Percentiles rank a stretch among this genome's conserved stretches.
Evolutionary conservation across 2,888 invertebrate genomes (phyloP).

Genomic region (Cephalotes varians): DNA sequence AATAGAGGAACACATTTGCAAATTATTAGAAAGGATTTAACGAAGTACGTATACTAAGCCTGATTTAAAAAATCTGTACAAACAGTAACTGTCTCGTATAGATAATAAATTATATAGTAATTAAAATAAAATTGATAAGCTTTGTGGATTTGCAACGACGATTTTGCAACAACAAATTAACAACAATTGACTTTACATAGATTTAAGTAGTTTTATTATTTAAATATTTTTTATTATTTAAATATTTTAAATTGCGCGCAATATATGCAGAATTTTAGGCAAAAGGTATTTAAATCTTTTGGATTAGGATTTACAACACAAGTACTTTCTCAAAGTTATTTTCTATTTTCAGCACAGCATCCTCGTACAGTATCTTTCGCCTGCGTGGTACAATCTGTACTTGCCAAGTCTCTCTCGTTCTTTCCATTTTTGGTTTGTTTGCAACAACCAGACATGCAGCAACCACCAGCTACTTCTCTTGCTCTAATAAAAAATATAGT

Average conservation of each 20-base stretch:
- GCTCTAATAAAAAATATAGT: conserved; percentile 65
- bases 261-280: background rate
- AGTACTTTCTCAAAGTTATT: conserved; percentile 26
- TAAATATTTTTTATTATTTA: conserved; percentile 13
- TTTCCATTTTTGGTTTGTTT: conserved; percentile 68
- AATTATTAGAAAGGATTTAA: background rate
- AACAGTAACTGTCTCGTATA: background rate
- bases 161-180: background rate
- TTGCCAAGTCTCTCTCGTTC: background rate
- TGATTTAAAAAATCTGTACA: background rate
- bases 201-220: conserved; percentile 20
- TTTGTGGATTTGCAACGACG: background rate
- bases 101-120: background rate
- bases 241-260: background rate
- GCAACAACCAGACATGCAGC: conserved; percentile 78
- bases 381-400: conserved; percentile 20
- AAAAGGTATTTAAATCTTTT: background rate
- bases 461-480: conserved; percentile 76
- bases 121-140: background rate
- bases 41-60: background rate
- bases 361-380: background rate
- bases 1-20: background rate
- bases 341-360: conserved; percentile 61
- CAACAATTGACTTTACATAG: background rate
- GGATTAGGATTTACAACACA: background rate